Evolutionary conservation across 2,797 vertebrate genomes (phyloP), one percentile per base, ranked within the genome.

Genomic region (Chiroxiphia lanceolata): DNA sequence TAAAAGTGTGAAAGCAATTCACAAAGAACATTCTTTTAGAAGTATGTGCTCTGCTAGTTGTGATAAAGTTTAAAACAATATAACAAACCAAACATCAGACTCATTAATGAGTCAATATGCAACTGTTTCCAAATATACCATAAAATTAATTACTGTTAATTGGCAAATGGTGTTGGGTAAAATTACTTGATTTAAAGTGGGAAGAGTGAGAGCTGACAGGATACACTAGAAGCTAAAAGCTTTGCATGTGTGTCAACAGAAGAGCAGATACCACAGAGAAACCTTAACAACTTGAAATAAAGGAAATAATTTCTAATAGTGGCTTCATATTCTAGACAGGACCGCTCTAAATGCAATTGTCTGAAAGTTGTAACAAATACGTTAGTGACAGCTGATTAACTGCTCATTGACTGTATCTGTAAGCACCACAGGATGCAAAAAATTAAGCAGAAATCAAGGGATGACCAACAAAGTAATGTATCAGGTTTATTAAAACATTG

Each of bases 71-170:
- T 97, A 83, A 92, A 97, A 95, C 89, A 97, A 96, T 91, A 93
- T 94, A 94, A 95, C 87, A 96, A 97, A 95, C 92, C 92, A 97
- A 98, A 97, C 96, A 98, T 91, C 96, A 94, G 80, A 76, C 78
- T 97, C 93, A 97, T 98, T 98, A 97, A 95, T 82, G 50, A 95
- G 96, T 93, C 83, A 90, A 96, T 90, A 94, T 94, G 80, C 45
- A 96, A 36, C 56, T 94, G 90, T 93, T 97, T 96, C 96, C 96
- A 98, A 97, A 96, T 97, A 96, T 94, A 95, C 79, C 91, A 96
- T 97, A 97, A 97, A 98, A 98, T 97, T 98, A 98, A 98, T 98
- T 98, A 97, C 87, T 86, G 63, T 90, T 97, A 94, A 90, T 95
- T 98, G 96, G 97, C 95, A 98, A 97, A 97, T 97, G 80, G 84